Percentiles rank a stretch among this genome's conserved stretches.
phyloP scores from a whole-genome alignment of 2,797 vertebrate species.

The Chiroxiphia lanceolata region DNA sequence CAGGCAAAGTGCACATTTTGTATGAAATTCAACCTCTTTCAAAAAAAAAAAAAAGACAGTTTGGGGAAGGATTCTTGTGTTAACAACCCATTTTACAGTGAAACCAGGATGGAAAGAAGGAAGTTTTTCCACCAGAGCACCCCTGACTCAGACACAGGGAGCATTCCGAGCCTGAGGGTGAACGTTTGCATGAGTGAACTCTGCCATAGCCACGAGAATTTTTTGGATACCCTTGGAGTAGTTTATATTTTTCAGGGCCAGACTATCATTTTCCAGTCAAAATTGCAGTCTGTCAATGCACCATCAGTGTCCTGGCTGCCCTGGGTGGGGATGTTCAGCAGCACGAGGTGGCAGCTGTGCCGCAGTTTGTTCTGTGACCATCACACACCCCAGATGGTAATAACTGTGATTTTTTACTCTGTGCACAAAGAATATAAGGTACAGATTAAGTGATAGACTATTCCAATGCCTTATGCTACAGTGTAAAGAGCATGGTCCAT shows the following conservation, averaged over 20 bases:
- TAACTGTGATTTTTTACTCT: background rate
- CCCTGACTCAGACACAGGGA: background rate
- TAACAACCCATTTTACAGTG: background rate
- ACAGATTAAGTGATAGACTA: background rate
- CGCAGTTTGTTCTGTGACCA: background rate
- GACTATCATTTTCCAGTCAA: background rate
- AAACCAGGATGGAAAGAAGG: background rate
- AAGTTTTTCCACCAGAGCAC: background rate
- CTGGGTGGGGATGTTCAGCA: background rate
- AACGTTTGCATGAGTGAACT: accelerated
- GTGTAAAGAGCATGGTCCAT: accelerated
- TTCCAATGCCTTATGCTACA: background rate
- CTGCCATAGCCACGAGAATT: background rate
- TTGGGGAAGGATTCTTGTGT: background rate
- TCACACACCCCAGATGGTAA: background rate
- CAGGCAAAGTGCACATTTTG: background rate
- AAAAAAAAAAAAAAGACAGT: background rate
- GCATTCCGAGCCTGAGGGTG: background rate
- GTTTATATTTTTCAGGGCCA: background rate
- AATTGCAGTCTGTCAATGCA: background rate
- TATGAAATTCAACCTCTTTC: background rate
- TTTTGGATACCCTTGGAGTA: background rate
- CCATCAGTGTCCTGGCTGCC: accelerated
- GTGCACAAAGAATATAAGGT: background rate
- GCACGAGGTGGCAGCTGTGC: background rate